Conservation (phyloP, 2,113 vertebrate genomes). For the Catagonus wagneri region DNA sequence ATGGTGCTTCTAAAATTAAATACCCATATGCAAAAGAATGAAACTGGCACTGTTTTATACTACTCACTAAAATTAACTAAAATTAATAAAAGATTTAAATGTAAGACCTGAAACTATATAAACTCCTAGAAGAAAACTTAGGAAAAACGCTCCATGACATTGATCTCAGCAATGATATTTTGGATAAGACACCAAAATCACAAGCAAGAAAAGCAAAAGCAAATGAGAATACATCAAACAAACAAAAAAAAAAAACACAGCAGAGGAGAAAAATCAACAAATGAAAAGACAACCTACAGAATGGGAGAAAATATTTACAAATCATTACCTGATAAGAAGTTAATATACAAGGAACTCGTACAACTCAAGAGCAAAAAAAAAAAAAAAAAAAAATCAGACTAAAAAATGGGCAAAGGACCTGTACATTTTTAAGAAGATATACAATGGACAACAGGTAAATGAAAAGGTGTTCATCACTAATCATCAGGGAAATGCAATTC, state of each 20-base stretch:
- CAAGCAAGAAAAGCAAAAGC: not conserved
- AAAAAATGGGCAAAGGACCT: not conserved
- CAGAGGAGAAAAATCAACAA: not conserved
- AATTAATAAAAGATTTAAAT: not conserved
- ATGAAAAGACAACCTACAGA: not conserved
- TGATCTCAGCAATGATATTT: not conserved
- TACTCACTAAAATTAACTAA: not conserved
- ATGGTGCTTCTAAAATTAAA: not conserved
- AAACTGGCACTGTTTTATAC: not conserved
- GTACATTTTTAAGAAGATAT: not conserved
- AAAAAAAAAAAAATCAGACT: not conserved
- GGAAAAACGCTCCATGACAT: not conserved
- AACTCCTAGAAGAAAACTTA: not conserved
- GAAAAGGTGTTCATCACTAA: not conserved
- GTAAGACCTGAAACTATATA: not conserved
- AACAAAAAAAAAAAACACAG: not conserved
- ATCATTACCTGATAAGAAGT: too few species aligned
- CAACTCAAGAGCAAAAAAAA: not conserved
- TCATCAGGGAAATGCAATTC: not conserved
- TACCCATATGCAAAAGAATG: not conserved
- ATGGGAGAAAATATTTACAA: not conserved
- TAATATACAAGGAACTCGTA: not conserved
- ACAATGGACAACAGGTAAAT: not conserved
- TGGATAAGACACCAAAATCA: not conserved
- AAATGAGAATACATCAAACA: not conserved